These are phyloP conservation scores for Lepidocyrtoides sp. DNA, from an alignment of 2,888 invertebrate species.

Conservation along the genomic window DNA sequence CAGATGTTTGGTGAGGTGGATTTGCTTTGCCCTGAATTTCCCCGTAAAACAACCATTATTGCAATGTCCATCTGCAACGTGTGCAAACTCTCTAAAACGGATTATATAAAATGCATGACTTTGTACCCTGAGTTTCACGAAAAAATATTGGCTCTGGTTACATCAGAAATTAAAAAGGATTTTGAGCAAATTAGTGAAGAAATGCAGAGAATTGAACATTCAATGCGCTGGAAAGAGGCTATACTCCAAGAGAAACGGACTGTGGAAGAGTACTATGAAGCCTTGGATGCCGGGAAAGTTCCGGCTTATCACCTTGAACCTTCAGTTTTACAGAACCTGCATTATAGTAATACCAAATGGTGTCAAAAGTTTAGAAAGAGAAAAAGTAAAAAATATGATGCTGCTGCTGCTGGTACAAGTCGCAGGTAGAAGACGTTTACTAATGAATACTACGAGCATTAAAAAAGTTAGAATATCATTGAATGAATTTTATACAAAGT, in stretches of 20 bases:
- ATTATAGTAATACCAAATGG: background rate
- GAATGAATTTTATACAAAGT: too few species aligned
- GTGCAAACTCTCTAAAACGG: constrained; percentile 88
- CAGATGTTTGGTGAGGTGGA: constrained; percentile 90
- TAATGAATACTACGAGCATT: too few species aligned
- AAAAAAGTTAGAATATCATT: too few species aligned
- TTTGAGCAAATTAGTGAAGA: background rate
- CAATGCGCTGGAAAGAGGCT: background rate
- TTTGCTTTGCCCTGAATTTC: constrained; percentile 88
- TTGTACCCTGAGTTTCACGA: constrained; percentile 80
- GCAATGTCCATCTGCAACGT: constrained; percentile 90
- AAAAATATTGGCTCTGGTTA: constrained; percentile 68
- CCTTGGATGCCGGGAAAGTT: background rate
- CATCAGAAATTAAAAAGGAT: background rate
- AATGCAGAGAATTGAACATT: background rate
- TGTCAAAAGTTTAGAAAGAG: too few species aligned
- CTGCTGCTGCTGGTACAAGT: too few species aligned
- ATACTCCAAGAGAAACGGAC: background rate
- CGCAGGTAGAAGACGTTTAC: too few species aligned
- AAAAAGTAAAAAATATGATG: too few species aligned
- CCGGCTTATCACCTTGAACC: background rate
- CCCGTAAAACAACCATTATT: constrained; percentile 88
- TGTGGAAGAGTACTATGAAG: constrained; percentile 26
- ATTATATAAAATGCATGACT: constrained; percentile 86
- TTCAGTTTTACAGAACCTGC: background rate